These are phyloP conservation scores for Bradynema listronoti DNA, from an alignment of 1,140 invertebrate species.

Conservation along the genomic window DNA sequence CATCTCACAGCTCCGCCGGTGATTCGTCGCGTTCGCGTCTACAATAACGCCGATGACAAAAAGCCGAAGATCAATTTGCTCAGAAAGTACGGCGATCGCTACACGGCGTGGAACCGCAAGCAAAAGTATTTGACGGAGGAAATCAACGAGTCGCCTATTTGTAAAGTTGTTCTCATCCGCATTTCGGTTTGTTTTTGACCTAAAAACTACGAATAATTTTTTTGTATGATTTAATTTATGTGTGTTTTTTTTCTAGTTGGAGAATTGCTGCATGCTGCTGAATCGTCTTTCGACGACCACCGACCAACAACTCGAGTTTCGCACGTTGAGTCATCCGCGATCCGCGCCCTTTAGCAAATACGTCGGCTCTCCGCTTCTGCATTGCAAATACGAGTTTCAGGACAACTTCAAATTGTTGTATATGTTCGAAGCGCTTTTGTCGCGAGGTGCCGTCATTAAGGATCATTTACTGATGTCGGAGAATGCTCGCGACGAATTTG, in stretches of 20 bases:
- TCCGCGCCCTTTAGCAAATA: constrained; percentile 2
- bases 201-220: too few species aligned
- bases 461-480: constrained; percentile 26
- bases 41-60: constrained; percentile 6
- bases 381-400: constrained; percentile 13
- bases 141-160: constrained; percentile 23
- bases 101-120: constrained; percentile 11
- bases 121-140: constrained; percentile 2
- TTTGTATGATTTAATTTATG: too few species aligned
- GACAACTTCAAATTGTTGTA: constrained; percentile 33
- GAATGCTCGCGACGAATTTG: constrained; percentile 18
- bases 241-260: constrained; percentile 1
- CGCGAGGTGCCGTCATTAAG: constrained; percentile 38
- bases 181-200: background rate
- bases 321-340: constrained; percentile 8
- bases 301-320: constrained; percentile 22
- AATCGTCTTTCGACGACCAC: constrained; percentile 21
- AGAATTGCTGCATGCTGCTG: constrained; percentile 15
- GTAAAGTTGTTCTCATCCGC: constrained; percentile 13
- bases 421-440: constrained; percentile 39
- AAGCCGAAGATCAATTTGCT: constrained; percentile 21
- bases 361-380: constrained; percentile 18
- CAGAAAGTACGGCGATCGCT: constrained; percentile 18
- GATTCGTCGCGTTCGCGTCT: constrained; percentile 21
- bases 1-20: constrained; percentile 20